Evolutionary conservation across 2,888 invertebrate genomes (phyloP), one percentile per base, ranked within the genome.

Genomic region (Clunio marinus): DNA sequence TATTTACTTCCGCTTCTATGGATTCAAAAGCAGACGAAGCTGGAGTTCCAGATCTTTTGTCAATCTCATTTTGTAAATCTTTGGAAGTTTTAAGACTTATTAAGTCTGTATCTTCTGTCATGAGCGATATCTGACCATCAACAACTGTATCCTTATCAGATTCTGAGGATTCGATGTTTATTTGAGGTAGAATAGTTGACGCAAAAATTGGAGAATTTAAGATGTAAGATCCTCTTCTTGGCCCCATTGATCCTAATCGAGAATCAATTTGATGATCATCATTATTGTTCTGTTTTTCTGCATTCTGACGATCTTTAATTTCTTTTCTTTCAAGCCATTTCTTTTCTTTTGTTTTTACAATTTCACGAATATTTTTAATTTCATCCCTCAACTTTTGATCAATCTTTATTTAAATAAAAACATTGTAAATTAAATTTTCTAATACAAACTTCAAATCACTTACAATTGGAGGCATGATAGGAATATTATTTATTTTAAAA

Each of bases 381-480:
- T 55, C 35, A 3, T 55, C 25, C 5, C 55, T 20, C 28, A 55
- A n/a, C 20, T 22, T 46, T 22, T 32, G 15, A 45, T 8, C 17
- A 13, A 66, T 55, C 22, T 51, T 8, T n/a, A n/a, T 8, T 45
- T n/a, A 15, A 32, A 32, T 32, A 32, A 32, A 32, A n/a, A n/a
- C n/a, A n/a, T n/a, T n/a, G n/a, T n/a, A n/a, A n/a, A n/a, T n/a
- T n/a, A n/a, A n/a, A n/a, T n/a, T n/a, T n/a, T n/a, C n/a, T n/a
- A n/a, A n/a, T n/a, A n/a, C n/a, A n/a, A n/a, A 10, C 32, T 32
- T 8, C 32, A 32, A n/a, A 20, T 1, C 13, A 41, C 32, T 65
- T 28, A 65, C 63, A 13, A 66, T 13, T 15, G 66, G 66, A 1
- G 66, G 24, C n/a, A 66, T 3, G 22, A 66, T 66, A 1, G 66